A percentile compares a stretch with the other conserved stretches of the same genome.
phyloP scores from a whole-genome alignment of 1,140 invertebrate species.

The Bactericera cockerelli region DNA sequence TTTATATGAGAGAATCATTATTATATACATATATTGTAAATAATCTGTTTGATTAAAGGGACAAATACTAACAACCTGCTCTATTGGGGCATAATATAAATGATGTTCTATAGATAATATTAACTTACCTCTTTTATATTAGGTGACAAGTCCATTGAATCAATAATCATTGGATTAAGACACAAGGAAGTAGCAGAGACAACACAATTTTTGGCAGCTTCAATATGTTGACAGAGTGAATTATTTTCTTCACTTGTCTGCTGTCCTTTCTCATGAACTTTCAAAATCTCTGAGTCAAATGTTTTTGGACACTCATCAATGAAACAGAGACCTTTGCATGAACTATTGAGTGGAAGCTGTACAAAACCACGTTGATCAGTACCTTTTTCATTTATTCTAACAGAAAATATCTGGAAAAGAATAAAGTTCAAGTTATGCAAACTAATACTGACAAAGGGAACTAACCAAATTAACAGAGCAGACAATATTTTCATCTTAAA shows the following conservation, averaged over 20 bases:
- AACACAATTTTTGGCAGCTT: slow-evolving; percentile 1
- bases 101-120: no score
- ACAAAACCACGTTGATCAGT: slow-evolving; percentile 1
- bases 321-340: neutral
- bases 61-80: no score
- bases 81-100: no score
- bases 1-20: no score
- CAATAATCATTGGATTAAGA: neutral
- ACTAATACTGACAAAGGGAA: no score
- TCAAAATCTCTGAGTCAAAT: neutral
- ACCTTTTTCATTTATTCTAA: neutral
- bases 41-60: no score
- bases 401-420: neutral
- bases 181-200: neutral
- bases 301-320: slow-evolving; percentile 8
- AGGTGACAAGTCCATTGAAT: neutral
- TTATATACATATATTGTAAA: no score
- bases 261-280: neutral
- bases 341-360: neutral
- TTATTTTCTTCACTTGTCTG: neutral
- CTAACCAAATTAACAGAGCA: no score
- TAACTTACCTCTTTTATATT: neutral
- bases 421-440: no score
- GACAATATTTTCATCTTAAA: no score
- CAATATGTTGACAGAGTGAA: slow-evolving; percentile 2